Evolutionary conservation across 2,888 invertebrate genomes (phyloP).

Genomic region (Chirona hameri): DNA sequence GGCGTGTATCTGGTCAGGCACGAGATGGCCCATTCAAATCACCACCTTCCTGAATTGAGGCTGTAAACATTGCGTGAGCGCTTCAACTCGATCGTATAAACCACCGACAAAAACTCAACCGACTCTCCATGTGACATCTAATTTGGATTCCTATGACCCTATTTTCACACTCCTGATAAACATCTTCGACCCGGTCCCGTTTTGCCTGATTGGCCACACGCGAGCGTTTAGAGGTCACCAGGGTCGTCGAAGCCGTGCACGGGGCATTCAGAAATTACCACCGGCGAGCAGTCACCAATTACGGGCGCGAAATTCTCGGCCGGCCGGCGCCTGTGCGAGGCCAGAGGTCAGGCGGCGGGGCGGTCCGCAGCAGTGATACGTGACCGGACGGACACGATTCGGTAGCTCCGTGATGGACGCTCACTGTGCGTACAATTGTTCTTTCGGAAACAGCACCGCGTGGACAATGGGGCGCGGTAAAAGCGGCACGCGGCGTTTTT

Average conservation of each 20-base stretch:
- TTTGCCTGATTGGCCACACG: constrained; percentile 35
- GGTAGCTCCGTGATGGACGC: not conserved
- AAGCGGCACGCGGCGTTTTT: not conserved
- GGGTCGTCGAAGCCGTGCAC: constrained; percentile 40
- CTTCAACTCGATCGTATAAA: not conserved
- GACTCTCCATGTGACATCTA: not conserved
- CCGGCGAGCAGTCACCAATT: constrained; percentile 40
- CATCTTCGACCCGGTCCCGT: constrained; percentile 62
- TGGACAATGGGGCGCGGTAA: not conserved
- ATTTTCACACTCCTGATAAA: constrained; percentile 24
- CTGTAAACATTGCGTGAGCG: not conserved
- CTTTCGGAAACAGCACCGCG: not conserved
- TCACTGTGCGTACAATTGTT: constrained; percentile 1
- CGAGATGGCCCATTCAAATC: not conserved
- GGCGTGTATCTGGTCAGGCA: too few relatives aligned
- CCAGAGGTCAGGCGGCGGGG: too few relatives aligned
- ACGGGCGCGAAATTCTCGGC: constrained; percentile 37
- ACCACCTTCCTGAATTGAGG: not conserved
- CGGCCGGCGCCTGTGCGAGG: constrained; percentile 42
- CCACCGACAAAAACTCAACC: not conserved
- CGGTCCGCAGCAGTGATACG: constrained; percentile 38
- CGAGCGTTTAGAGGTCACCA: constrained; percentile 40
- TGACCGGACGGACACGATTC: not conserved
- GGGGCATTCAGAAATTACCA: constrained; percentile 39
- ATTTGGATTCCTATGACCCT: constrained; percentile 22